Conservation (phyloP, 2,113 vertebrate genomes). For the Phylloscopus trochiloides region DNA sequence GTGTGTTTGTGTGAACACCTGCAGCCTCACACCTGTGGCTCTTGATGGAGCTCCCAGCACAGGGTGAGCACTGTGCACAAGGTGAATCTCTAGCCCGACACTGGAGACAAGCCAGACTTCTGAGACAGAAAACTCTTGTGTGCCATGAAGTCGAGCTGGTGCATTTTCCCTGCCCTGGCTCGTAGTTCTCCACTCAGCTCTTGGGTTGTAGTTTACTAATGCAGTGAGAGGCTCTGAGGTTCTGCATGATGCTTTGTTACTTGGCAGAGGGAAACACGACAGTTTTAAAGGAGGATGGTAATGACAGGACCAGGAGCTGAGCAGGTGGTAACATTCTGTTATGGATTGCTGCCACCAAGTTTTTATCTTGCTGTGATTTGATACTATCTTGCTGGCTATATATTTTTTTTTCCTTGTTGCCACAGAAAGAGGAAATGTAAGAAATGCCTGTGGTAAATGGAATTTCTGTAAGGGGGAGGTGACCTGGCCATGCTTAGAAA, state of each 20-base stretch:
- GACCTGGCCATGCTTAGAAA: background rate
- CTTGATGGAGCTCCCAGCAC: background rate
- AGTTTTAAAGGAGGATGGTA: background rate
- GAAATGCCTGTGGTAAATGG: background rate
- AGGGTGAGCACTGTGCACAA: accelerated
- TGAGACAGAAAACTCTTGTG: accelerated
- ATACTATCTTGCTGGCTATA: background rate
- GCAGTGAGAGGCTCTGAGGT: background rate
- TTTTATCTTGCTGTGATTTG: background rate
- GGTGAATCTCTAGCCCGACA: background rate
- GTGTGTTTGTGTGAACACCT: background rate
- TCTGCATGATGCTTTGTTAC: background rate
- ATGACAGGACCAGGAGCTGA: background rate
- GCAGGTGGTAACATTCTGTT: background rate
- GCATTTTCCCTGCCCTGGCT: background rate
- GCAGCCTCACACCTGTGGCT: background rate
- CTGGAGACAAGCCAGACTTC: background rate
- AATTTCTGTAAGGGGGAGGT: background rate
- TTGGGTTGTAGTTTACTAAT: background rate
- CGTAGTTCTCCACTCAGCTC: background rate
- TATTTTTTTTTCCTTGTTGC: background rate
- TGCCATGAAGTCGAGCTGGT: accelerated
- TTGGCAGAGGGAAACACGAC: background rate
- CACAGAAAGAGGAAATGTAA: background rate
- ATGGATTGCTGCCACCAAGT: background rate